Conservation (phyloP, 1,140 invertebrate genomes). For the Drosophila mayri region DNA sequence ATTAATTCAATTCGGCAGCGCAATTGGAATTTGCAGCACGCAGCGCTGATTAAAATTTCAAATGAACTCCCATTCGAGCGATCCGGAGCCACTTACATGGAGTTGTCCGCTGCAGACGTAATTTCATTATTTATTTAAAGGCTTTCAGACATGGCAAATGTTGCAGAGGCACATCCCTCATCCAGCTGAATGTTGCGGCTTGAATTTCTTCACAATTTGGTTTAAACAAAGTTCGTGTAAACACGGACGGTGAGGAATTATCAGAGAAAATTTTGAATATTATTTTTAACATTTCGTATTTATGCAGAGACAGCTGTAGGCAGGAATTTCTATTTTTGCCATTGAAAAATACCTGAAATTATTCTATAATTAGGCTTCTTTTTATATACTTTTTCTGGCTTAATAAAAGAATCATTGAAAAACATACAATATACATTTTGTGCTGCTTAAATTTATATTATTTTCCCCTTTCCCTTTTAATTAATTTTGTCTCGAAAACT, state of each 20-base stretch:
- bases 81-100: conserved; percentile 32
- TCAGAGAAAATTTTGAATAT: neutral
- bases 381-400: too few species aligned
- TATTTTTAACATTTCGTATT: neutral
- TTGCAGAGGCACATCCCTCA: neutral
- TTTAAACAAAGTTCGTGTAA: conserved; percentile 8
- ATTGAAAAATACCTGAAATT: neutral
- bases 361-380: too few species aligned
- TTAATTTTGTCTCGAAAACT: too few species aligned
- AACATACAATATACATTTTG: too few species aligned
- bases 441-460: neutral
- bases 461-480: neutral
- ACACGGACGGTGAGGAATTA: conserved; percentile 11
- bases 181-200: conserved; percentile 1
- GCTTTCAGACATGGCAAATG: conserved; percentile 50
- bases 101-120: conserved; percentile 47
- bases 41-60: conserved; percentile 67
- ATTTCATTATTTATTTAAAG: conserved; percentile 76
- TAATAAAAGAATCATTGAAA: too few species aligned
- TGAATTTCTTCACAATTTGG: conserved; percentile 3
- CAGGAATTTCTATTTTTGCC: neutral
- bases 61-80: conserved; percentile 8
- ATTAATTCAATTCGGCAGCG: conserved; percentile 68
- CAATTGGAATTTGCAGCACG: conserved; percentile 56
- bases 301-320: conserved; percentile 4